Base-by-base conservation (phyloP, 1,140 invertebrate genomes). In the Cheumatopsyche charites region DNA sequence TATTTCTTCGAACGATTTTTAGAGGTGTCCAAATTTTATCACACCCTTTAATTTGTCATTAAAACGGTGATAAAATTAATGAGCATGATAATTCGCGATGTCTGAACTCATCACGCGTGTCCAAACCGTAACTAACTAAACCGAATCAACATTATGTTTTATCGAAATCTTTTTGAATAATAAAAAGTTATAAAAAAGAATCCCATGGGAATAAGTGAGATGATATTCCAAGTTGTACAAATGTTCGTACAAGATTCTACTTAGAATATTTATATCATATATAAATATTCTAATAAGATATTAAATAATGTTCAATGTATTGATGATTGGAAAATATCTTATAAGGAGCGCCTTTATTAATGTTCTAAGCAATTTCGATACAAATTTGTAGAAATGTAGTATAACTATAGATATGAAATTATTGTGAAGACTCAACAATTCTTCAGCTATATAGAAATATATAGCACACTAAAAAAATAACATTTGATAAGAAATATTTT, bases 21-120 rank as follows among this genome's bases (percentile, higher is more conserved):
- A 13, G 45, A 13, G 45, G 12, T 47, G 45, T 47, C 45, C 19
- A 52, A 52, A 15, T 2, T 52, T 52, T 5, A 17, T 13, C 29
- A 36, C 29, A 17, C 47, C 5, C 19, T 9, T 52, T 52, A 52
- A 52, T 52, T 52, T 52, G 47, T 52, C 55, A 12, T 58, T 23
- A 58, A 58, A 58, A 58, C 19, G 21, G 55, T 23, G 3, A 15
- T 15, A 25, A 58, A 21, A 25, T 12, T 7, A 5, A 12, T 12
- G 21, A 66, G 36, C 63, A 66, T 66, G 63, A 23, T 66, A 66
- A 66, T 66, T 66, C 63, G 63, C 43, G 36, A 66, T 66, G 43
- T 47, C 43, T 15, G 23, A 36, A 43, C 19, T 43, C 41, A 66
- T 66, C 63, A 66, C 42, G 63, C 63, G 63, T 66, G 63, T 66